phyloP scores from a whole-genome alignment of 1,140 invertebrate species.

The Caenorhabditis brenneri region DNA sequence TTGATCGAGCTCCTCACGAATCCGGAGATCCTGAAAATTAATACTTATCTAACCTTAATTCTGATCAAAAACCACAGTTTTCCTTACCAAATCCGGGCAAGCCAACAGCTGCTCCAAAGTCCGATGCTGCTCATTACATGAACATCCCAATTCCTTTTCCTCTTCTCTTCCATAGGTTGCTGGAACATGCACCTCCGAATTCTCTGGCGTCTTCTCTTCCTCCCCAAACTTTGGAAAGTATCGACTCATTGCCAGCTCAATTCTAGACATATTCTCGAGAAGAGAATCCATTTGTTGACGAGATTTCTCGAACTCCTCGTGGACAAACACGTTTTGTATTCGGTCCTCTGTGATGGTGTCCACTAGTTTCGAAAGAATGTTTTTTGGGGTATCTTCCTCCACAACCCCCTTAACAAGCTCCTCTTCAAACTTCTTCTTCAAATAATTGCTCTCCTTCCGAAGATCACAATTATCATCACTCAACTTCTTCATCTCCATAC shows the following conservation, averaged over 20 bases:
- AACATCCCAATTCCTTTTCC: too few relatives aligned
- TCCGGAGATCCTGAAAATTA: too few relatives aligned
- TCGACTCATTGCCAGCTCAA: neutral
- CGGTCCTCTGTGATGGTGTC: neutral
- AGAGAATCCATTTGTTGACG: neutral
- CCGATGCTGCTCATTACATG: too few relatives aligned
- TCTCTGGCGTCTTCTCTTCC: too few relatives aligned
- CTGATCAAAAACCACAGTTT: too few relatives aligned
- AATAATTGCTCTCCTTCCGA: neutral
- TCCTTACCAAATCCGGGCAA: too few relatives aligned
- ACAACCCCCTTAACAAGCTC: neutral
- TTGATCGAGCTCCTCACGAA: too few relatives aligned
- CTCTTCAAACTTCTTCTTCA: neutral
- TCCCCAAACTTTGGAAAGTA: too few relatives aligned
- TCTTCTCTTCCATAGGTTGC: too few relatives aligned
- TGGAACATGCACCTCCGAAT: too few relatives aligned
- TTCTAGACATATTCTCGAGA: neutral
- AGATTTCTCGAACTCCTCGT: neutral
- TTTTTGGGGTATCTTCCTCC: neutral
- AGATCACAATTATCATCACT: neutral
- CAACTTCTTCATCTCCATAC: neutral
- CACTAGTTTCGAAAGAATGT: neutral
- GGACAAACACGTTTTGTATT: neutral
- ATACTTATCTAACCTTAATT: too few relatives aligned
- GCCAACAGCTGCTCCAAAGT: too few relatives aligned